Base-by-base conservation (phyloP, 1,140 invertebrate genomes). In the Mesaphorura yosii region DNA sequence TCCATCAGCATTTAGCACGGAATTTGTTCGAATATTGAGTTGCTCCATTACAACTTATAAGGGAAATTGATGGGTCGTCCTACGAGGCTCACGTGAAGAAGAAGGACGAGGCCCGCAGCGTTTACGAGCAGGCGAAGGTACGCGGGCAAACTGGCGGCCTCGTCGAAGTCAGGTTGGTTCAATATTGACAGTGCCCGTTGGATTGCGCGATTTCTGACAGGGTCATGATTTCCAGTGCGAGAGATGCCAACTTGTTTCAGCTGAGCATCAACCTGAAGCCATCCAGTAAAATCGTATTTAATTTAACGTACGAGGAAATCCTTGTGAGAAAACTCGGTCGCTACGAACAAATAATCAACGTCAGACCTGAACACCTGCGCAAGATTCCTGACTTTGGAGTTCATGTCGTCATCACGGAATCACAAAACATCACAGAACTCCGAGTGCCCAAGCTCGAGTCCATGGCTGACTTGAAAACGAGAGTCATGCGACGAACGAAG, bases 271-370 rank as follows among this genome's bases (percentile, higher is more conserved):
- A 81, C 61, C 66, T 81, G 14, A 78, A 78, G 60, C 67, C 76
- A 0, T 65, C 71, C 31, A 73, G 68, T 6, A 74, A 73, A 58
- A 76, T 75, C 0, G 67, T 71, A 0, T 81, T 81, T 65, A 77
- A 79, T 57, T 65, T 81, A 39, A 78, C 74, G 0, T 81, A 80
- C 62, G 79, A 81, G 66, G 77, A 81, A 66, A 58, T 81, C 5
- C 64, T 81, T 15, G 65, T 67, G 1, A 67, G 77, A 2, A 68
- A 73, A 31, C 70, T 74, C 38, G 75, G 75, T 2, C 68, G 72
- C n/a, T 81, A 81, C 67, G 74, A 78, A 60, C 70, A 79, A 48
- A 72, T 73, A n/a, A 68, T 80, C 6, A 79, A 80, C 63, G 66
- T 81, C 29, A 73, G 77, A 59, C 77, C 78, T 22, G 20, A 46